Percentiles rank a stretch among this genome's conserved stretches.
Evolutionary conservation across 2,797 vertebrate genomes (phyloP).

Genomic region (Neostethus bicornis): DNA sequence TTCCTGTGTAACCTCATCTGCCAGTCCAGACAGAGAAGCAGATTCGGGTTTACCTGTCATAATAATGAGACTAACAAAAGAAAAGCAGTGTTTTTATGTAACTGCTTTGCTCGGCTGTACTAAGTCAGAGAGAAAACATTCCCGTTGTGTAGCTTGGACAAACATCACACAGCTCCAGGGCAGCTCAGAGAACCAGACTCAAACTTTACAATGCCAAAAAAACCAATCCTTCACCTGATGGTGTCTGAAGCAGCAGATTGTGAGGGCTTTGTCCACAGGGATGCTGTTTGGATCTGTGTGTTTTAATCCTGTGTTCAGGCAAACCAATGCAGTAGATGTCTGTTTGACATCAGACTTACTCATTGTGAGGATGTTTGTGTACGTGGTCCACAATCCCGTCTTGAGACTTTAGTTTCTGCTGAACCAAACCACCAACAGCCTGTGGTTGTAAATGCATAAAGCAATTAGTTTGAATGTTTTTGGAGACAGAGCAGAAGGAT

Average conservation of each 20-base stretch:
- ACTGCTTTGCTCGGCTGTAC: slow-evolving; percentile 58
- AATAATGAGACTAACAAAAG: slow-evolving; percentile 38
- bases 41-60: slow-evolving; percentile 36
- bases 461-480: slow-evolving; percentile 8
- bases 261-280: slow-evolving; percentile 28
- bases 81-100: slow-evolving; percentile 55
- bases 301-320: slow-evolving; percentile 32
- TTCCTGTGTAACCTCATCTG: too few species aligned
- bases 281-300: slow-evolving; percentile 31
- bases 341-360: slow-evolving; percentile 66
- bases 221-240: slow-evolving; percentile 56
- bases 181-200: slow-evolving; percentile 58
- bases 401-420: slow-evolving; percentile 56
- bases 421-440: slow-evolving; percentile 56
- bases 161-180: slow-evolving; percentile 75
- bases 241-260: slow-evolving; percentile 45
- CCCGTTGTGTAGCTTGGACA: slow-evolving; percentile 80
- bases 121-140: slow-evolving; percentile 76
- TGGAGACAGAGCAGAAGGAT: slow-evolving; percentile 14
- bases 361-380: slow-evolving; percentile 68
- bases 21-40: too few species aligned
- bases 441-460: slow-evolving; percentile 39
- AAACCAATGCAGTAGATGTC: slow-evolving; percentile 22
- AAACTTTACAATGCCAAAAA: slow-evolving; percentile 49
- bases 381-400: slow-evolving; percentile 51